Conservation (phyloP, 2,113 vertebrate genomes). For the Chaenocephalus aceratus region DNA sequence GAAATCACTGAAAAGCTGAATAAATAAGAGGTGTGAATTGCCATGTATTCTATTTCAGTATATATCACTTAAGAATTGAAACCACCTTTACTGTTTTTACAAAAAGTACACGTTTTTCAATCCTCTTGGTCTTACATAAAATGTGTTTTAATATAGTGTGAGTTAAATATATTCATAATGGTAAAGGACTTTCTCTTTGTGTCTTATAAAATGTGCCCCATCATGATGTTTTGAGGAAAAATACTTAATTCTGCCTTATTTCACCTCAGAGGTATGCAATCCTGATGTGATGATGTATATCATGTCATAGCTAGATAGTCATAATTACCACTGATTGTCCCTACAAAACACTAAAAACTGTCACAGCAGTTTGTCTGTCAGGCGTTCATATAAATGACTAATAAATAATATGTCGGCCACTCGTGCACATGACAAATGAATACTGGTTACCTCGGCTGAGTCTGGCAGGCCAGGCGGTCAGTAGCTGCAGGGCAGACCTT, state of each 20-base stretch:
- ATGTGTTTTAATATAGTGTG: neutral
- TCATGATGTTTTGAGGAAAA: neutral
- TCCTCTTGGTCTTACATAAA: neutral
- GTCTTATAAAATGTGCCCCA: neutral
- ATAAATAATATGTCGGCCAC: slow-evolving; percentile 71
- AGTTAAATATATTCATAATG: neutral
- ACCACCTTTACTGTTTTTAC: neutral
- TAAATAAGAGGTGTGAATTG: neutral
- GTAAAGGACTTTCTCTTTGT: neutral
- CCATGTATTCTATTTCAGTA: neutral
- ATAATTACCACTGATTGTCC: slow-evolving; percentile 46
- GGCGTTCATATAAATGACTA: slow-evolving; percentile 63
- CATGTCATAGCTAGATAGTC: neutral
- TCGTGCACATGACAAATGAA: slow-evolving; percentile 63
- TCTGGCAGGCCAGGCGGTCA: slow-evolving; percentile 59
- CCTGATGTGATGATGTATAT: slow-evolving; percentile 18
- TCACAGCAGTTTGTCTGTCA: slow-evolving; percentile 24
- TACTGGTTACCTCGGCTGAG: slow-evolving; percentile 53
- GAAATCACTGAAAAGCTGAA: neutral
- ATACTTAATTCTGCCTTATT: neutral
- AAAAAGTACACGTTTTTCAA: neutral
- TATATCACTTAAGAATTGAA: neutral
- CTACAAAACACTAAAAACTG: slow-evolving; percentile 32
- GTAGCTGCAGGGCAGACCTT: slow-evolving; percentile 65
- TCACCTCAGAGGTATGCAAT: slow-evolving; percentile 8